Evolutionary conservation across 2,888 invertebrate species (phyloP).

Genomic region (Sialis fuliginosa): DNA sequence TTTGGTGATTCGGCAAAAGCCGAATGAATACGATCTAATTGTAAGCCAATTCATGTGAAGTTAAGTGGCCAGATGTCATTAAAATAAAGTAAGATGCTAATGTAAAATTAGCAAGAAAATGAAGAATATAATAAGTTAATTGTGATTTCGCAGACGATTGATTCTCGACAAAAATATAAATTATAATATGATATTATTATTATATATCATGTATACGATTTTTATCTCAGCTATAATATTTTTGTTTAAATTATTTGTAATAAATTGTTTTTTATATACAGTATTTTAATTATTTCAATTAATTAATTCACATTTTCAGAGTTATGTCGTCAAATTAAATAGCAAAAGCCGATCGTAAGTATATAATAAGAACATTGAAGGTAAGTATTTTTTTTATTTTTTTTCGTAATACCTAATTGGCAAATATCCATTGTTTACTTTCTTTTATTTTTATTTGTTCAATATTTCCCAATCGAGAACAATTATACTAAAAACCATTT

Average conservation of each 20-base stretch:
- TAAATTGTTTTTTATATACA: background rate
- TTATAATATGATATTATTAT: conserved; percentile 1
- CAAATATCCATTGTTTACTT: no score
- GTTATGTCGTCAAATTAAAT: no score
- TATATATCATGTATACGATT: conserved; percentile 6
- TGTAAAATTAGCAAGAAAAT: background rate
- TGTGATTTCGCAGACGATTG: background rate
- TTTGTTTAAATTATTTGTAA: conserved; percentile 6
- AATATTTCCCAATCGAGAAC: no score
- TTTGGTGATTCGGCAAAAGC: no score
- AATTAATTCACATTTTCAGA: no score
- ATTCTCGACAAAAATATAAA: background rate
- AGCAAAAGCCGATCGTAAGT: no score
- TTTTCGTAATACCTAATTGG: no score
- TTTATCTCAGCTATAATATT: conserved; percentile 5
- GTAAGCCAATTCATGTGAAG: background rate
- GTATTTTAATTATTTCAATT: background rate
- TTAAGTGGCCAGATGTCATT: background rate
- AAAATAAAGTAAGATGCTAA: background rate
- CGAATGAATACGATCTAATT: background rate
- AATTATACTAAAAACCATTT: no score
- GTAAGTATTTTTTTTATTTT: no score
- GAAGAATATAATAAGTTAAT: background rate
- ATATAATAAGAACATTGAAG: no score
- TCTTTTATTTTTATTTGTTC: no score